Evolutionary conservation across 1,140 invertebrate species (phyloP).

Genomic region (Phymastichus coffea): DNA sequence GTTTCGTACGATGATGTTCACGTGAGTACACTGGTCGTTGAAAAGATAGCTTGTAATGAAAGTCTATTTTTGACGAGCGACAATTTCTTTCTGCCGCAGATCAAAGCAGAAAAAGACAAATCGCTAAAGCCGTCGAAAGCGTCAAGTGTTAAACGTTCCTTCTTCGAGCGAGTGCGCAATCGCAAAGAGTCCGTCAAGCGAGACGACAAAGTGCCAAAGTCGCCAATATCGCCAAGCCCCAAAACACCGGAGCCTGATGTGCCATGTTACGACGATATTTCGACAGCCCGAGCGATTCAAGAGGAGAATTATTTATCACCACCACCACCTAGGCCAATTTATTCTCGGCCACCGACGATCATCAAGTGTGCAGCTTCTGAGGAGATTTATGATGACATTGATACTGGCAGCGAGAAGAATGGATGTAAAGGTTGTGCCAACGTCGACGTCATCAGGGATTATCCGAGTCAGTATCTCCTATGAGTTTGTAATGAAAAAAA

Average conservation of each 20-base stretch:
- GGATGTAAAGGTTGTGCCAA: neutral
- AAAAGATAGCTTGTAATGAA: no score
- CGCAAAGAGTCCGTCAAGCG: constrained; percentile 18
- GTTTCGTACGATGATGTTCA: constrained; percentile 23
- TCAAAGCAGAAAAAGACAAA: neutral
- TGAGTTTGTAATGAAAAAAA: no score
- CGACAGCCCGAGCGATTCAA: neutral
- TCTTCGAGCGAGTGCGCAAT: constrained; percentile 13
- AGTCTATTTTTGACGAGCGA: no score
- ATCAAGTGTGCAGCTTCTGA: constrained; percentile 6
- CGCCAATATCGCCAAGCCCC: neutral
- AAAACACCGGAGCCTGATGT: neutral
- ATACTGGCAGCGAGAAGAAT: neutral
- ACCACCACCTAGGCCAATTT: constrained; percentile 23
- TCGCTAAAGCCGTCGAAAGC: neutral
- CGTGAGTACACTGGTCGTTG: neutral
- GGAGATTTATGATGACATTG: constrained; percentile 22
- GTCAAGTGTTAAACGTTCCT: constrained; percentile 11
- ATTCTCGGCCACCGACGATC: constrained; percentile 17
- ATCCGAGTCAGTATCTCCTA: constrained; percentile 8
- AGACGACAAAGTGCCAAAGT: constrained; percentile 1
- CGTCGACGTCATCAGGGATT: constrained; percentile 5
- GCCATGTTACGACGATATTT: constrained; percentile 7
- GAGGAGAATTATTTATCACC: constrained; percentile 23
- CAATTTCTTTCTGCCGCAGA: no score